phyloP scores from a whole-genome alignment of 1,140 invertebrate species.

The Anthonomus grandis region DNA sequence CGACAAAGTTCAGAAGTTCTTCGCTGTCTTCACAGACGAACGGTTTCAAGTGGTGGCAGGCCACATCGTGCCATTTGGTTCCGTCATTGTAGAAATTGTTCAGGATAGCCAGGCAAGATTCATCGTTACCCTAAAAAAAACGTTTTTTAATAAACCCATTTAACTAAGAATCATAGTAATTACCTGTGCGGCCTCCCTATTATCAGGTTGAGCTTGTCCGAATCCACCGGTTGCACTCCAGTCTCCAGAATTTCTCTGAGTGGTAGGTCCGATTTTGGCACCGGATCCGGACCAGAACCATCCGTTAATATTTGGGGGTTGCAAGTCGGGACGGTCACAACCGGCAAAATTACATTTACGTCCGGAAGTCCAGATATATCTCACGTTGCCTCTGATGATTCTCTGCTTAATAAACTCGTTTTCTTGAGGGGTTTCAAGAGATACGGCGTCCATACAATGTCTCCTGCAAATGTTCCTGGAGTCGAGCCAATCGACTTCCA shows the following conservation, averaged over 20 bases:
- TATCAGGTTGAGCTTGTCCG: constrained; percentile 82
- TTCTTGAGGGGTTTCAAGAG: constrained; percentile 83
- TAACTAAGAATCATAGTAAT: not conserved
- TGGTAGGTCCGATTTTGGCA: constrained; percentile 83
- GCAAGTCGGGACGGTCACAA: constrained; percentile 80
- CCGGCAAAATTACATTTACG: constrained; percentile 90
- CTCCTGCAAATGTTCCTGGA: constrained; percentile 86
- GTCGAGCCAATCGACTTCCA: constrained; percentile 89
- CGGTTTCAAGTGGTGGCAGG: constrained; percentile 86
- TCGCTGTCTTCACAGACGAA: constrained; percentile 92
- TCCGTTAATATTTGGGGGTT: constrained; percentile 84
- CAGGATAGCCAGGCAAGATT: constrained; percentile 83
- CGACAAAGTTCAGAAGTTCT: constrained; percentile 86
- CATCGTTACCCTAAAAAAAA: constrained; percentile 71
- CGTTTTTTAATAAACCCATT: not conserved
- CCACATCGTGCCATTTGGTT: constrained; percentile 89
- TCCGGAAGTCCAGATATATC: constrained; percentile 88
- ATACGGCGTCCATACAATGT: constrained; percentile 91
- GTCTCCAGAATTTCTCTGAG: constrained; percentile 80
- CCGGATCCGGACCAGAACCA: constrained; percentile 94
- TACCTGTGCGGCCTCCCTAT: constrained; percentile 84
- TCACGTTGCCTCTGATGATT: constrained; percentile 62
- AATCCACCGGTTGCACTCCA: constrained; percentile 85
- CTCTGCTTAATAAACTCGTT: constrained; percentile 88
- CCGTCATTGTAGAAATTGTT: constrained; percentile 94